Evolutionary conservation across 2,888 invertebrate species (phyloP), one percentile per base, ranked within the genome.

Genomic region (Diarsia rubi): DNA sequence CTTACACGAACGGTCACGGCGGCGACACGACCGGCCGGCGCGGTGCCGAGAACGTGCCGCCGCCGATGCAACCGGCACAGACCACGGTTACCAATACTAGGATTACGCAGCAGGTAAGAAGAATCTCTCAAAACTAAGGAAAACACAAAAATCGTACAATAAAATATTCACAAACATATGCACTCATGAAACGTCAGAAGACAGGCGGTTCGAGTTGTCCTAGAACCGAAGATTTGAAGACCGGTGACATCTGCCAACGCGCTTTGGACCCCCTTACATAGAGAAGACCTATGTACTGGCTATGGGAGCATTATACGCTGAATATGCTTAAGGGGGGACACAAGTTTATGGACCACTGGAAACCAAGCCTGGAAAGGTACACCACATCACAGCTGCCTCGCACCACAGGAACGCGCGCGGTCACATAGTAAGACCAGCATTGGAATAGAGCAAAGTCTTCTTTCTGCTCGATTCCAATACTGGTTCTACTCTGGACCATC

Each of bases 41-140:
- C 63, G 97, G 97, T 88, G 93, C 97, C 1, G 97, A 97, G 93
- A 97, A 97, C 90, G 97, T 97, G 88, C 97, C 97, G 71, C 97
- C 97, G 64, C 95, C 96, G 73, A 92, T 91, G 81, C 96, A 95
- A 69, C 95, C 95, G 72, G 90, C 91, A 73, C 96, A 94, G 72
- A 94, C 96, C 88, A 71, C 90, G 37, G 91, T 93, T 62, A 89
- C 95, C 68, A 97, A 95, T 88, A 87, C 94, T 59, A 93, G 96
- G 86, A 86, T 95, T 80, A 96, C 95, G 75, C 97, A 95, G 86
- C 97, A 96, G 95, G 97, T 96, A 68, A 66, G 78, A 78, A 16
- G 12, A 4, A 24, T 1, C 11, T 12, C 31, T 59, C 19, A 31
- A 19, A 59, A 27, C 19, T 59, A 3, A 31, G 19, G 27, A 31